Evolutionary conservation across 1,140 invertebrate genomes (phyloP).

Genomic region (Drosophila obscura): DNA sequence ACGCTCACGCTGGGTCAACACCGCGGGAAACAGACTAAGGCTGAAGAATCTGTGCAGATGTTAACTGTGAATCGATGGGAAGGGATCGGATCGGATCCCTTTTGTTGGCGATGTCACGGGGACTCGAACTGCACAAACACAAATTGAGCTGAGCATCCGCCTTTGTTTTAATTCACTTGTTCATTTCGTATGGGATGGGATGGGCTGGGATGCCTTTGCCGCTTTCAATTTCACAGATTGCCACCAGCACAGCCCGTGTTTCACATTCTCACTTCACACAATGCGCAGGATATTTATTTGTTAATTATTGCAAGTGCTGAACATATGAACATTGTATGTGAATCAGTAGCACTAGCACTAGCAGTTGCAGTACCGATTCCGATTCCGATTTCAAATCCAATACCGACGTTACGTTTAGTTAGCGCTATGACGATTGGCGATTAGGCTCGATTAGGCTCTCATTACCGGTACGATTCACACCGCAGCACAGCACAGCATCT

Average conservation of each 20-base stretch:
- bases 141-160: conserved; percentile 43
- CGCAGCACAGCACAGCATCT: conserved; percentile 31
- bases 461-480: conserved; percentile 1
- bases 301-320: conserved; percentile 1
- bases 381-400: background rate
- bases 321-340: background rate
- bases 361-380: background rate
- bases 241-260: background rate
- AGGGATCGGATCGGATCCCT: background rate
- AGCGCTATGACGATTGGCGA: no score
- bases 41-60: conserved; percentile 46
- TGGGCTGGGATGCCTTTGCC: background rate
- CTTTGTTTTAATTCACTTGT: conserved; percentile 64
- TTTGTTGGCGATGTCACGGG: conserved; percentile 6
- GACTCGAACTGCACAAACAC: background rate
- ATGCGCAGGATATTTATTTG: conserved; percentile 1
- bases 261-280: conserved; percentile 8
- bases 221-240: conserved; percentile 12
- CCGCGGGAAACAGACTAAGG: conserved; percentile 6
- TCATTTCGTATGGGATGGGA: conserved; percentile 28
- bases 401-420: no score
- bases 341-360: no score
- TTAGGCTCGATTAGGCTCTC: no score
- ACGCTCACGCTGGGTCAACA: conserved; percentile 25
- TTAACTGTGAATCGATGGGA: background rate